A percentile compares a stretch with the other conserved stretches of the same genome.
Evolutionary conservation across 2,797 vertebrate genomes (phyloP).

Genomic region (Falco rusticolus): DNA sequence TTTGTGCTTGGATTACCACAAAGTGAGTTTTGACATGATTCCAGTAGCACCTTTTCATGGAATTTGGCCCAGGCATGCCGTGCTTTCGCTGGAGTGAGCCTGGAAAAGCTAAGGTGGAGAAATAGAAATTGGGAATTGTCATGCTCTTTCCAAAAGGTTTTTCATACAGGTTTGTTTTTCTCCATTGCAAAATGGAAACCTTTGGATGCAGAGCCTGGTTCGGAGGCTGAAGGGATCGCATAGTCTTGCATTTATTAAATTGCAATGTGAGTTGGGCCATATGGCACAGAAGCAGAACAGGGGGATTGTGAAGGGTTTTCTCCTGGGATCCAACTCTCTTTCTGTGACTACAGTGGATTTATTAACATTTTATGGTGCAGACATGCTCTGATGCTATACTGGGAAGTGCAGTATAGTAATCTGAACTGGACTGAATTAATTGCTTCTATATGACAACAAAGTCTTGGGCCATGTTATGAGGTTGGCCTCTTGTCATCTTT

Average conservation of each 20-base stretch:
- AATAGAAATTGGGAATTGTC: conserved; percentile 19
- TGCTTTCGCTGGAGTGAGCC: conserved; percentile 23
- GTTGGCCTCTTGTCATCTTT: not conserved
- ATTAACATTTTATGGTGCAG: not conserved
- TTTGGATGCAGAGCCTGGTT: conserved; percentile 1
- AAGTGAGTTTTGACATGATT: not conserved
- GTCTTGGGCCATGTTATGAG: not conserved
- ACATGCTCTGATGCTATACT: not conserved
- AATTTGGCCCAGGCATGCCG: not conserved
- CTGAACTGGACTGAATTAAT: not conserved
- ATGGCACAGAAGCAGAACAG: conserved; percentile 32
- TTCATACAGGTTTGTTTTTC: conserved; percentile 44
- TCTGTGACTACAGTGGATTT: not conserved
- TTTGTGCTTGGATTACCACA: not conserved
- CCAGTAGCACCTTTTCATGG: conserved; percentile 1
- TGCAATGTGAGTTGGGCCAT: conserved; percentile 2
- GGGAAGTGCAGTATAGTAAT: not conserved
- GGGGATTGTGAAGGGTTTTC: conserved; percentile 22
- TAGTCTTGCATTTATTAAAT: conserved; percentile 31
- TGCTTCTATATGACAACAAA: not conserved
- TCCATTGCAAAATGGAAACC: conserved; percentile 26
- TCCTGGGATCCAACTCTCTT: not conserved
- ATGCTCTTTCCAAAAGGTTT: conserved; percentile 24
- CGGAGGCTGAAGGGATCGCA: not conserved
- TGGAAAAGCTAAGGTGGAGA: conserved; percentile 25